Evolutionary conservation across 2,797 vertebrate species (phyloP).

Genomic region (Myiothlypis chrysogaster): DNA sequence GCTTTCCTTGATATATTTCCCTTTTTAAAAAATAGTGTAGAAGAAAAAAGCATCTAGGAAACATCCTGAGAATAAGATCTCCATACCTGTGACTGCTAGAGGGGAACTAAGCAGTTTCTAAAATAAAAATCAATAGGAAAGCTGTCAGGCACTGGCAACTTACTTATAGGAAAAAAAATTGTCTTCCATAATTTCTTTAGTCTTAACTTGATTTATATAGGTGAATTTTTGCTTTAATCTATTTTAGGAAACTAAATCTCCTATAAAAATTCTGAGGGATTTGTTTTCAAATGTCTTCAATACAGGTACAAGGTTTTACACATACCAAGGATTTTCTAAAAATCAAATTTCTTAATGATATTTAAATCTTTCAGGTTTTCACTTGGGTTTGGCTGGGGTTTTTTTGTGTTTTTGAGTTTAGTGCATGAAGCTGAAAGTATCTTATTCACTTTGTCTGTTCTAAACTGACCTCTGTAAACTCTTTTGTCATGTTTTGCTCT

Average conservation of each 20-base stretch:
- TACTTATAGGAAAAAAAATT: not conserved
- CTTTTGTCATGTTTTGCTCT: not conserved
- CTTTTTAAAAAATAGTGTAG: not conserved
- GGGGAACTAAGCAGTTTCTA: not conserved
- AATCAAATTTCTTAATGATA: not conserved
- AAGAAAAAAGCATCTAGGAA: not conserved
- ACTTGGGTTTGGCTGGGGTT: fast-evolving
- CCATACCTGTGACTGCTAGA: not conserved
- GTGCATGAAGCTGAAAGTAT: not conserved
- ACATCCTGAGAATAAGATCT: not conserved
- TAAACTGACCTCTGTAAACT: not conserved
- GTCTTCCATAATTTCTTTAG: not conserved
- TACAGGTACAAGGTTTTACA: not conserved
- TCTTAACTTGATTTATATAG: not conserved
- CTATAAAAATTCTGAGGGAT: not conserved
- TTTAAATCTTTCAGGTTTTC: not conserved
- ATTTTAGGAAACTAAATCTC: not conserved
- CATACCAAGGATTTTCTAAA: not conserved
- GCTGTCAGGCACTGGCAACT: not conserved
- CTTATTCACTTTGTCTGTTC: not conserved
- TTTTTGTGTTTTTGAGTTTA: not conserved
- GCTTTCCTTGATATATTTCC: not conserved
- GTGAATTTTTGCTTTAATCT: not conserved
- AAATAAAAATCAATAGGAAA: slow-evolving; percentile 17
- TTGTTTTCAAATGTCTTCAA: not conserved